Base-by-base conservation (phyloP, 1,140 invertebrate species). In the Ectropis grisescens region DNA sequence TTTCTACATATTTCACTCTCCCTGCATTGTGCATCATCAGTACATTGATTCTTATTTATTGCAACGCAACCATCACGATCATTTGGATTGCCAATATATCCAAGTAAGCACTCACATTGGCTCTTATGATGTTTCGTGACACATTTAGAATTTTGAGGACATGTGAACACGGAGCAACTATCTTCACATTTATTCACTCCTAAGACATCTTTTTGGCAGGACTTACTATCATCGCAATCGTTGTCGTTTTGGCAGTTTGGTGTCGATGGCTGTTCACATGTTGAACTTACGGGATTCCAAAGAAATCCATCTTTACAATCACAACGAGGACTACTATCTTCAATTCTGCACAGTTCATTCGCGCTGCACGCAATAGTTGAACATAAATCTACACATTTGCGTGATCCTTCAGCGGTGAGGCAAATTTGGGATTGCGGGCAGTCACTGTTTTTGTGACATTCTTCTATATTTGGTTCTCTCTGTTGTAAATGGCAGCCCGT, bases 11-110 rank as follows among this genome's bases (percentile, higher is more conserved):
- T 87, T 54, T 94, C 89, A 36, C 88, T 88, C 82, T 95, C 93
- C 10, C 87, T 62, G 56, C 94, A 96, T 58, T 95, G 90, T 26
- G 86, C 88, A 70, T 95, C 91, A 14, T 87, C 87, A n/a, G 78
- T 71, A 57, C 94, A 96, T 62, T 90, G 85, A 57, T 95, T 89
- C 61, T 88, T 88, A 1, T 86, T 79, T 1, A 88, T 65, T 7
- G 85, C 85, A 41, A 88, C 84, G 56, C 95, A 97, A 5, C 95
- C 95, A 40, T 89, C 89, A 10, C 94, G 85, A 59, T 95, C 93
- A 53, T 95, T 94, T 2, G 94, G 93, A 83, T 96, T 95, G 10
- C 94, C 94, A 11, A 87, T 86, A 62, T 87, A 95, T 2, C 92
- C 92, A n/a, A 85, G 62, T 1, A 90, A 70, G 66, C 94, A 96